Evolutionary conservation across 2,888 invertebrate genomes (phyloP), one percentile per base, ranked within the genome.

Genomic region (Epiblema foenella): DNA sequence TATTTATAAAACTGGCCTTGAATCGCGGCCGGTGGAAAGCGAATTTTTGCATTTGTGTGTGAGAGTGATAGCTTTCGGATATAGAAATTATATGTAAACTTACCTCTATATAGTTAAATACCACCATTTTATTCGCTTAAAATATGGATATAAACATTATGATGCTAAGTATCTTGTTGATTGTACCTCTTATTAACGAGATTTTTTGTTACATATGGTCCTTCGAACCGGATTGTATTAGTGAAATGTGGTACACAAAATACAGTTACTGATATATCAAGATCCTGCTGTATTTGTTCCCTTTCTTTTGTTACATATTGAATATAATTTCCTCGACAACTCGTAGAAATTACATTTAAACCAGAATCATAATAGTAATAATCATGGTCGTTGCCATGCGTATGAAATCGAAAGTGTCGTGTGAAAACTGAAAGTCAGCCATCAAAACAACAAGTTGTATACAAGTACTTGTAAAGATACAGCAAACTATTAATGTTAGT

Each of bases 21-120:
- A 82, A 77, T 79, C 24, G 72, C 73, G 78, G 78, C 77, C 79
- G 81, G 80, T 84, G 84, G 84, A 86, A 87, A 86, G 84, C 83
- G 77, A 73, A 49, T 73, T 81, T 84, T 84, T 83, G 77, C 83
- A 85, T 86, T 76, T 78, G 74, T 70, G 73, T 75, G 75, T 76
- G 54, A 71, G 73, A 66, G 60, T 51, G 37, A 15, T 17, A n/a
- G 29, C 39, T 59, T 9, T 39, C 12, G 52, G 17, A 58, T 59
- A 51, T 51, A 7, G n/a, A 51, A 17, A 51, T n/a, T n/a, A 49
- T 33, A 33, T 33, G 5, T 42, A 42, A n/a, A n/a, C n/a, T n/a
- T n/a, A n/a, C n/a, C n/a, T n/a, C n/a, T n/a, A n/a, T n/a, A n/a
- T n/a, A n/a, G n/a, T n/a, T n/a, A n/a, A 42, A 42, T 15, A 15